Base-by-base conservation (phyloP, 2,797 vertebrate genomes). In the Darevskia nairensis region DNA sequence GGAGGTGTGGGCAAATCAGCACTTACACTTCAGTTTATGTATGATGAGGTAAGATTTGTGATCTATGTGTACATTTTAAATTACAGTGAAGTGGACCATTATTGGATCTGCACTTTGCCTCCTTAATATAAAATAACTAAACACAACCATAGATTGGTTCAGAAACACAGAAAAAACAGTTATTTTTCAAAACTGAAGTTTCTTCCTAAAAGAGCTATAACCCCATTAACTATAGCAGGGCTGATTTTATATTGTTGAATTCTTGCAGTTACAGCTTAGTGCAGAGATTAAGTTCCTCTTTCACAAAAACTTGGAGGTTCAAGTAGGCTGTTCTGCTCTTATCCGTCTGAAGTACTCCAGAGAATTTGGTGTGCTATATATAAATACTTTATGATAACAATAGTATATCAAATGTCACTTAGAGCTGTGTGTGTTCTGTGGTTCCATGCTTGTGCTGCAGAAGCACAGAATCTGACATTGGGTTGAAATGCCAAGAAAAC, bases 21-120 rank as follows among this genome's bases (percentile, higher is more conserved):
- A 3, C 98, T 99, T 89, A 99, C 99, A 0, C 97, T 99, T 91
- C 98, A 99, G 95, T 99, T 99, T 96, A 99, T 99, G 99, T 99
- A 99, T 32, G 97, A 98, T n/a, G 97, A 98, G 97, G 97, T 98
- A 96, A 97, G 97, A 13, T 61, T 84, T 64, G 7, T 39, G 10
- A 71, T 85, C 10, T 66, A 6, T 75, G 23, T 81, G 3, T 68
- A 66, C 27, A 29, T 46, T 5, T 35, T 27, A 25, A 66, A 46
- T 74, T 66, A n/a, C 44, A 50, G 55, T 32, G 46, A 4, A 64
- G 66, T 78, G 10, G 68, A 35, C 25, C 7, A 8, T 9, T 8
- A 8, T 10, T 72, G 64, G 17, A 9, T 69, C 32, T 75, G 13
- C 27, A 81, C n/a, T 82, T 7, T 77, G 32, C 23, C 27, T 39